phyloP scores from a whole-genome alignment of 2,113 vertebrate genomes.

The Anoplopoma fimbria region DNA sequence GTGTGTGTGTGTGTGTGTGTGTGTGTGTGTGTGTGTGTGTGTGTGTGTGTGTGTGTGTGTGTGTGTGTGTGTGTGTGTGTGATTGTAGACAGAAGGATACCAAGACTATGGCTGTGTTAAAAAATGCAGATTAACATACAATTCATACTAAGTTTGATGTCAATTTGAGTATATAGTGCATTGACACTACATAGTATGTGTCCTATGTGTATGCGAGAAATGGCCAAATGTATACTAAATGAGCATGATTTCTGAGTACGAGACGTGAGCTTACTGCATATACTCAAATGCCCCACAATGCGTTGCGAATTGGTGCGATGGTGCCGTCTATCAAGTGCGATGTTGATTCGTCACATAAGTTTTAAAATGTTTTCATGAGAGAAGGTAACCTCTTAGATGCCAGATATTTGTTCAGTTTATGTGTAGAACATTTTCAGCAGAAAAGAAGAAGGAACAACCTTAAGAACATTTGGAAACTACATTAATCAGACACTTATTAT shows the following conservation, averaged over 20 bases:
- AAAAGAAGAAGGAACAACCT: too few species aligned
- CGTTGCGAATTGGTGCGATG: background rate
- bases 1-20: background rate
- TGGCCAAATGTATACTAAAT: background rate
- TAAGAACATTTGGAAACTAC: too few species aligned
- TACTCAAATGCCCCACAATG: background rate
- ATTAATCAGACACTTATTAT: too few species aligned
- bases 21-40: background rate
- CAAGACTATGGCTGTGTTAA: background rate
- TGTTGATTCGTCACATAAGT: background rate
- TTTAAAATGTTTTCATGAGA: background rate
- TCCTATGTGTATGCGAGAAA: background rate
- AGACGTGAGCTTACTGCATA: background rate
- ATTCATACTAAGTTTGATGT: background rate
- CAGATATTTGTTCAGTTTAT: too few species aligned
- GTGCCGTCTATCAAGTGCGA: background rate
- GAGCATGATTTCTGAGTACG: background rate
- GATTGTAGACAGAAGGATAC: background rate
- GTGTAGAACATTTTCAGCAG: too few species aligned
- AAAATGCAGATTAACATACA: background rate
- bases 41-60: background rate
- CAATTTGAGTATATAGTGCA: background rate
- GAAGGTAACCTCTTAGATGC: background rate
- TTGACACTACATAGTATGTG: background rate
- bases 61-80: background rate